These are phyloP conservation scores for Okapia johnstoni DNA, from an alignment of 2,113 vertebrate genomes.

Conservation along the genomic window DNA sequence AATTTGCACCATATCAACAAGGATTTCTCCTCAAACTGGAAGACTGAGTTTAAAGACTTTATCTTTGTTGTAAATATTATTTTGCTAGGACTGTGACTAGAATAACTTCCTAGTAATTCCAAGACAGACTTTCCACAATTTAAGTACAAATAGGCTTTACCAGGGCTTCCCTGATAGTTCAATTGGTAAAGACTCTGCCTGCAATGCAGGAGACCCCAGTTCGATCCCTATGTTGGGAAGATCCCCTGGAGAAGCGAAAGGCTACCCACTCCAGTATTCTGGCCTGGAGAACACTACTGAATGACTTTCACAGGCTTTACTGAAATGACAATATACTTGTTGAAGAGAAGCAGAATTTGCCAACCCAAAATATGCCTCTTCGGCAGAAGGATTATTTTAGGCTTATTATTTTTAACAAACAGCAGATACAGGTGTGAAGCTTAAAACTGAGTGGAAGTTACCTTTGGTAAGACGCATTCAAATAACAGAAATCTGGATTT, in stretches of 20 bases:
- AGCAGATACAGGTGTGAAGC: not conserved
- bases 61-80: not conserved
- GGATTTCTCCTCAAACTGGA: not conserved
- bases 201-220: not conserved
- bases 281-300: not conserved
- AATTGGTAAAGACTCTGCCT: not conserved
- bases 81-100: rapidly evolving
- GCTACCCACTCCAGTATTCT: not conserved
- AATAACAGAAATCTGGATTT: not conserved
- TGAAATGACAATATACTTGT: not conserved
- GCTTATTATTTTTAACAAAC: not conserved
- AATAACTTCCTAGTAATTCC: not conserved
- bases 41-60: not conserved
- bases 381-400: not conserved
- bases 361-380: not conserved
- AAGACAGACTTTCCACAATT: not conserved
- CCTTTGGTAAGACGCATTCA: not conserved
- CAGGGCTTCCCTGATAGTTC: not conserved
- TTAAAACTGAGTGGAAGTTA: not conserved
- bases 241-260: not conserved
- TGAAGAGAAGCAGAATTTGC: not conserved
- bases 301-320: not conserved
- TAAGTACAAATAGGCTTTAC: not conserved
- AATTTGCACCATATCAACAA: not conserved
- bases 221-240: not conserved